These are phyloP conservation scores for Hippoglossus stenolepis DNA, from an alignment of 2,113 vertebrate species.

Conservation along the genomic window DNA sequence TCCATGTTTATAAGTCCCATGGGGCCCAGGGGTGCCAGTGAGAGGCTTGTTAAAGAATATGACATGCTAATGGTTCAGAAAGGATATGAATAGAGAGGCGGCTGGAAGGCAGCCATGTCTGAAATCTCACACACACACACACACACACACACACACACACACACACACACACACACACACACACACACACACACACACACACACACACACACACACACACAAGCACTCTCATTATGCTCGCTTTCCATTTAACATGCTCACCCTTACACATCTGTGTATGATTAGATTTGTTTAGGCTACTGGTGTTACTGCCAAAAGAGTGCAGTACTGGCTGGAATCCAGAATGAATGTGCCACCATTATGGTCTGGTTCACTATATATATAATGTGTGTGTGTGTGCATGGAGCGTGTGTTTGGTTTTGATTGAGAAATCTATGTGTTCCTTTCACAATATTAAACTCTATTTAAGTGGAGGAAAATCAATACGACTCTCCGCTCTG, in stretches of 20 bases:
- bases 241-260: constrained; percentile 34
- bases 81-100: constrained; percentile 62
- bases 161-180: not conserved
- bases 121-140: constrained; percentile 46
- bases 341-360: constrained; percentile 35
- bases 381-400: no score
- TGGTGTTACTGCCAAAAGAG: constrained; percentile 27
- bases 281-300: constrained; percentile 57
- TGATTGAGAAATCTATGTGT: no score
- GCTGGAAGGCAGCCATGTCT: constrained; percentile 66
- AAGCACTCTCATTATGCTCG: constrained; percentile 43
- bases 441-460: no score
- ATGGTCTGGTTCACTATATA: constrained; percentile 1
- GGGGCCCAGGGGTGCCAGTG: constrained; percentile 37
- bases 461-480: no score
- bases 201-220: constrained; percentile 25
- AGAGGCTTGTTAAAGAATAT: constrained; percentile 62
- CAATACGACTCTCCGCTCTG: not conserved
- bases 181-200: constrained; percentile 30
- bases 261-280: constrained; percentile 57
- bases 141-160: constrained; percentile 24
- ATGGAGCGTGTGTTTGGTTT: no score
- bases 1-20: constrained; percentile 59
- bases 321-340: constrained; percentile 13
- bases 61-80: constrained; percentile 61